Percentiles rank a stretch among this genome's conserved stretches.
phyloP scores from a whole-genome alignment of 2,797 vertebrate genomes.

The Eulemur mongoz region DNA sequence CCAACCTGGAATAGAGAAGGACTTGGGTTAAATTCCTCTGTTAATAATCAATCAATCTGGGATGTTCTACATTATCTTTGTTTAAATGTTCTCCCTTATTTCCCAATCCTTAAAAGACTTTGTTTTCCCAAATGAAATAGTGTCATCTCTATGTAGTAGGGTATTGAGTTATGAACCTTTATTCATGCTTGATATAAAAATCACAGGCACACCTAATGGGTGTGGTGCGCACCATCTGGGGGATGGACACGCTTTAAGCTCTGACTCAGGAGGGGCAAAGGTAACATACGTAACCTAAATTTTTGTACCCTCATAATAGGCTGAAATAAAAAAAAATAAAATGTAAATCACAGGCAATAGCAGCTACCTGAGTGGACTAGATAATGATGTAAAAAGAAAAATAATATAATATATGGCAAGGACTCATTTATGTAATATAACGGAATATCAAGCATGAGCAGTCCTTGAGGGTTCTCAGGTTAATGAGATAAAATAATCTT shows the following conservation, averaged over 20 bases:
- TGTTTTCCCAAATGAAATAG: neutral
- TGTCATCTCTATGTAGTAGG: neutral
- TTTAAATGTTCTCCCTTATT: neutral
- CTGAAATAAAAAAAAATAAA: no score
- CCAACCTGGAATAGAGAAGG: neutral
- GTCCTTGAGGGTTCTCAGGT: neutral
- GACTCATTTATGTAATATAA: neutral
- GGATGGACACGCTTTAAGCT: no score
- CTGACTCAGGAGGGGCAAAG: no score
- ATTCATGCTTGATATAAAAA: neutral
- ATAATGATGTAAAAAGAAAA: neutral
- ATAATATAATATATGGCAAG: neutral
- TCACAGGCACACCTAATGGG: neutral
- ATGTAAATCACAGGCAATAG: neutral
- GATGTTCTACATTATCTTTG: neutral
- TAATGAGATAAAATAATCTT: conserved; percentile 1
- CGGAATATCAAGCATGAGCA: neutral
- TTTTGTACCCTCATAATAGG: no score
- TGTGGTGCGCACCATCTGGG: no score
- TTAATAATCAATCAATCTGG: neutral
- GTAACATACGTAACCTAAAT: no score
- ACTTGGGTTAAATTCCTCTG: neutral
- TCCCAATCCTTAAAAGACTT: neutral
- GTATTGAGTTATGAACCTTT: neutral
- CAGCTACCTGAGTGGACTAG: neutral